These are phyloP conservation scores for Leistus spinibarbis DNA, from an alignment of 2,888 invertebrate genomes.

Conservation along the genomic window DNA sequence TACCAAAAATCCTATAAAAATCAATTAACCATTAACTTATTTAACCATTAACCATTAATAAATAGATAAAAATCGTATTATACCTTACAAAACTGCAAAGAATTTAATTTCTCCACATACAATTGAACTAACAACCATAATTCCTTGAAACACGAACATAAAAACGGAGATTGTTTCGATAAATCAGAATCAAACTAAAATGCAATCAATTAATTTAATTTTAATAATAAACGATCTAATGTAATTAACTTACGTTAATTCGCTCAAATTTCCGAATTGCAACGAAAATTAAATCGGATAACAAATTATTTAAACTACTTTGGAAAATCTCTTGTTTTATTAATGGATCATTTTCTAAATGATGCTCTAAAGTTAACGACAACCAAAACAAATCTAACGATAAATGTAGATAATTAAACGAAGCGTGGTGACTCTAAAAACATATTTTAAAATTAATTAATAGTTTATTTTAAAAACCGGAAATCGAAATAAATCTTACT, in stretches of 20 bases:
- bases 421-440: slow-evolving; percentile 1
- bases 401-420: slow-evolving; percentile 30
- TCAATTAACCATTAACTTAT: not conserved
- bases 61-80: not conserved
- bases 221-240: slow-evolving; percentile 1
- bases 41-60: no score
- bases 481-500: not conserved
- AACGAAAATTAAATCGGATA: slow-evolving; percentile 22
- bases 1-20: slow-evolving; percentile 25
- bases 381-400: slow-evolving; percentile 23
- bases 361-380: slow-evolving; percentile 3
- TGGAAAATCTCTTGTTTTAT: slow-evolving; percentile 20
- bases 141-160: slow-evolving; percentile 34
- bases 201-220: not conserved
- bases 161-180: slow-evolving; percentile 12
- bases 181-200: slow-evolving; percentile 10
- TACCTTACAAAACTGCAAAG: slow-evolving; percentile 15
- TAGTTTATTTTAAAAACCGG: not conserved
- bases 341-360: slow-evolving; percentile 2
- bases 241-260: slow-evolving; percentile 2
- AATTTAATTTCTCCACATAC: slow-evolving; percentile 9
- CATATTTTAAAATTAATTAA: not conserved
- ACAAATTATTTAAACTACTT: slow-evolving; percentile 6
- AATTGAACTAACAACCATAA: slow-evolving; percentile 20
- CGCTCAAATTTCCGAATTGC: slow-evolving; percentile 14